Evolutionary conservation across 2,888 invertebrate genomes (phyloP).

Genomic region (Nesidiocoris tenuis): DNA sequence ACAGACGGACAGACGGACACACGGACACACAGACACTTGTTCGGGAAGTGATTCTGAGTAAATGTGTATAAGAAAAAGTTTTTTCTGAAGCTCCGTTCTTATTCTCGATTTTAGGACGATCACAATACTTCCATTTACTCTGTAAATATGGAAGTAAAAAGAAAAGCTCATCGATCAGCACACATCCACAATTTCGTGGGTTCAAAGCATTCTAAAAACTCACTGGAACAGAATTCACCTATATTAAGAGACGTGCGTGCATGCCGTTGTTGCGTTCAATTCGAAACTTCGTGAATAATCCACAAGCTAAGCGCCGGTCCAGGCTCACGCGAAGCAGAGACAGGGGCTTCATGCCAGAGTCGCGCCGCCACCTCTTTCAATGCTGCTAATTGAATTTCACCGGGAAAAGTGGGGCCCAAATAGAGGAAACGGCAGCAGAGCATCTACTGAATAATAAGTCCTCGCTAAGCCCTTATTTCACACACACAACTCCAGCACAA

Average conservation of each 20-base stretch:
- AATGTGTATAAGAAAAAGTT: too few species aligned
- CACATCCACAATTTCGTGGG: too few species aligned
- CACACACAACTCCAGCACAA: background rate
- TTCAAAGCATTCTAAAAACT: too few species aligned
- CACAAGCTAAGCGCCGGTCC: background rate
- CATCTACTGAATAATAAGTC: background rate
- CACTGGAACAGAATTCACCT: too few species aligned
- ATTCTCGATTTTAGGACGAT: too few species aligned
- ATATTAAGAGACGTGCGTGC: background rate
- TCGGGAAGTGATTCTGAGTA: too few species aligned
- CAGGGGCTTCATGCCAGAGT: background rate
- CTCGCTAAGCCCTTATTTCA: background rate
- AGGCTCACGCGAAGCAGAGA: background rate
- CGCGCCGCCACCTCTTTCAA: background rate
- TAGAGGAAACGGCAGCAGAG: background rate
- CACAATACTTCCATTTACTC: too few species aligned
- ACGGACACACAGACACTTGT: too few species aligned
- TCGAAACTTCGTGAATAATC: background rate
- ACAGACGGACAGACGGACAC: too few species aligned
- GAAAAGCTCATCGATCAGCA: too few species aligned
- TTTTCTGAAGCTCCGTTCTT: too few species aligned
- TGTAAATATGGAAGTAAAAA: too few species aligned
- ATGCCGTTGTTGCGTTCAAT: background rate
- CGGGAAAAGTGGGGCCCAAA: background rate
- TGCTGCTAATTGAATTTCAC: background rate